phyloP scores from a whole-genome alignment of 2,113 vertebrate genomes.

The Cromileptes altivelis region DNA sequence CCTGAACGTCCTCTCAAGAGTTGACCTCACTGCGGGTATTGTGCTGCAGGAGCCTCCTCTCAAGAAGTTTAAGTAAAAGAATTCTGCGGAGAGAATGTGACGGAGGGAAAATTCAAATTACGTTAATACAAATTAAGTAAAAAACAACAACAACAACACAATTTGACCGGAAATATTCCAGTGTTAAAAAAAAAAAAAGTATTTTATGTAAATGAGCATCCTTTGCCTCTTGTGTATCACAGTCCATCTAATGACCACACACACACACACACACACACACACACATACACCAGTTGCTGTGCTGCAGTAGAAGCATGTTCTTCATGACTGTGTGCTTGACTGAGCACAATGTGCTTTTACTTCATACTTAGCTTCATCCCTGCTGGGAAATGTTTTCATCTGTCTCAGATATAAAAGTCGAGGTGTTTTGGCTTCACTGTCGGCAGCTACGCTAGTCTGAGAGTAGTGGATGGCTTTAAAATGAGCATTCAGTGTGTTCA shows the following conservation, averaged over 20 bases:
- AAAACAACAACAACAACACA: too few relatives aligned
- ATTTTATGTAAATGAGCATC: not conserved
- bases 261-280: constrained; percentile 4
- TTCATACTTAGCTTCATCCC: constrained; percentile 1
- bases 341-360: constrained; percentile 34
- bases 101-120: too few relatives aligned
- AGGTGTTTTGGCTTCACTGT: not conserved
- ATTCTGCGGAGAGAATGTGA: too few relatives aligned
- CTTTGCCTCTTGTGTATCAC: not conserved
- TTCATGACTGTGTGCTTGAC: constrained; percentile 46
- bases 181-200: too few relatives aligned
- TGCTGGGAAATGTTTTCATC: not conserved
- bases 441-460: not conserved
- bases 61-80: too few relatives aligned
- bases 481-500: not conserved
- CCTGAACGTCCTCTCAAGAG: too few relatives aligned
- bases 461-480: constrained; percentile 19
- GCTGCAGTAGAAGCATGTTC: constrained; percentile 53
- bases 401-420: not conserved
- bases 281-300: constrained; percentile 8
- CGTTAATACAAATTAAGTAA: too few relatives aligned
- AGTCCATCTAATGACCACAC: not conserved
- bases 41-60: too few relatives aligned
- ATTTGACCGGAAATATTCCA: too few relatives aligned
- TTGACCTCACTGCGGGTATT: too few relatives aligned